Base-by-base conservation (phyloP, 1,140 invertebrate genomes). In the Drosophila nasuta region DNA sequence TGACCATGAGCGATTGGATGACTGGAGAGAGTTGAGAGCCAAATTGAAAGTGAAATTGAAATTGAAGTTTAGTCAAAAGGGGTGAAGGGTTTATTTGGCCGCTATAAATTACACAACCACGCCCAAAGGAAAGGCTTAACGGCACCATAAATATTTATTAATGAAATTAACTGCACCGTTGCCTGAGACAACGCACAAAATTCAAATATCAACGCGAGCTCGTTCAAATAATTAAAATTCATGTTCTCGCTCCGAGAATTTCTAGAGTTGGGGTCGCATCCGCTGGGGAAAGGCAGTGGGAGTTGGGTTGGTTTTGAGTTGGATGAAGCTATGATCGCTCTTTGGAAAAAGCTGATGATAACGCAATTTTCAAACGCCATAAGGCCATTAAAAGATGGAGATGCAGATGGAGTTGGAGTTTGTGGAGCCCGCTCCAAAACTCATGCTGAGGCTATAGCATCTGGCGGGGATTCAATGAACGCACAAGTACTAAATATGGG, bases 81-180 rank as follows among this genome's bases (percentile, higher is more conserved):
- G 45, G 49, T n/a, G 41, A 41, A 49, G 33, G 13, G 25, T 20
- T 13, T 3, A 20, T 35, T 38, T 58, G 10, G 68, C 56, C 5
- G 46, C 74, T 41, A 62, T 79, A 62, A 65, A 74, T 69, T 73
- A 62, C 35, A 51, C 0, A 10, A n/a, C 67, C 67, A 75, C 52
- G 72, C 43, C 65, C 43, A 45, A 30, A 1, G 33, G 33, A 51
- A 67, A 43, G 69, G 68, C 48, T 71, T 69, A 74, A 66, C 82
- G 58, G 72, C 74, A 65, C 78, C 86, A 89, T 89, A 89, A 89
- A 89, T 89, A 89, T 89, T 85, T 89, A 89, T 89, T 89, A 89
- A 89, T 89, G 86, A 81, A 89, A 89, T 89, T 89, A 89, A 89
- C 85, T 79, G 74, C 48, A 17, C 8, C n/a, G 46, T 56, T 20